Evolutionary conservation across 2,888 invertebrate species (phyloP), one percentile per base, ranked within the genome.

Genomic region (Rosalia funebris): DNA sequence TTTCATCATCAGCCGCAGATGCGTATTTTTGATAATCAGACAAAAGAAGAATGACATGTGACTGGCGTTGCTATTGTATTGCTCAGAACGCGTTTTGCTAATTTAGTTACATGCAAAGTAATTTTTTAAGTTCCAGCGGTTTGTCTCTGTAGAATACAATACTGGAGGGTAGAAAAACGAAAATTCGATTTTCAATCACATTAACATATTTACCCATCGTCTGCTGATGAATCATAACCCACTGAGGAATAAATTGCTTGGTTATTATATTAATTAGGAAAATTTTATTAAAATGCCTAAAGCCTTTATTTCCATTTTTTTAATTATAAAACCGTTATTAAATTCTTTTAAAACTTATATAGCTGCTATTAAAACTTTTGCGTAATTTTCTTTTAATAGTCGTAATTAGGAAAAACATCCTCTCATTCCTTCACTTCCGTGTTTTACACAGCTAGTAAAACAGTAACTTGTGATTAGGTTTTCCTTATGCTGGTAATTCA

Each of bases 1-100:
- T 14, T 50, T 39, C 25, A 14, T 39, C 19, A 32, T 36, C 48
- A 50, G 37, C 20, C 48, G 37, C 48, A 50, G 48, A 39, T 50
- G 50, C 25, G 50, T 50, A 39, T 50, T 50, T 19, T 50, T 50
- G 19, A 50, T 50, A 50, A 50, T 50, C 20, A 39, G 50, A 50
- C 50, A 39, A n/a, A 39, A 39, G 39, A 50, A 20, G 16, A 39
- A 20, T 50, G 39, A 39, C 15, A 20, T 39, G 39, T 50, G 37
- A 50, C 39, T 50, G 39, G 39, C 50, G n/a, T 25, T 31, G 19
- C 25, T 31, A 50, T 50, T 50, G 39, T 50, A 25, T 25, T n/a
- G 36, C 16, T 16, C 17, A 15, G 39, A n/a, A 14, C 15, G 39
- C 20, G 39, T 25, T 39, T 20, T 15, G 39, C 19, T 50, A 50